phyloP scores from a whole-genome alignment of 2,888 invertebrate genomes.

The Tachystola acroxantha region DNA sequence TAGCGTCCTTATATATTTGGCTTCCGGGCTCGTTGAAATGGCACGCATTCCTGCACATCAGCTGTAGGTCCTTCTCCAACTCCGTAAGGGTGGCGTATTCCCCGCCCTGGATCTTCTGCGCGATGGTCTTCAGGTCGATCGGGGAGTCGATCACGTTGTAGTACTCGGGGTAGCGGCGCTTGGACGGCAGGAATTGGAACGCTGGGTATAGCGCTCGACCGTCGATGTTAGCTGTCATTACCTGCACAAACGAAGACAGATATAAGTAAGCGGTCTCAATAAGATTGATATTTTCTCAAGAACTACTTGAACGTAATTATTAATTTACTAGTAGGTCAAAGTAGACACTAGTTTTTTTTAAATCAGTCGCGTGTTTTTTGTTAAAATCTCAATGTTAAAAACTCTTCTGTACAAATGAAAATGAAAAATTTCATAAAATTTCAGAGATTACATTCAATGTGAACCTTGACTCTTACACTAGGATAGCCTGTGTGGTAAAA shows the following conservation, averaged over 20 bases:
- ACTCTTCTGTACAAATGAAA: too few species aligned
- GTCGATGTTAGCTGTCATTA: constrained; percentile 92
- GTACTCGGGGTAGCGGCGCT: constrained; percentile 96
- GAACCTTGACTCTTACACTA: too few species aligned
- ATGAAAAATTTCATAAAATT: too few species aligned
- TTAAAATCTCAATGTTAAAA: too few species aligned
- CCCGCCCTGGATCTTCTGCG: constrained; percentile 91
- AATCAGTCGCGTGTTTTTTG: too few species aligned
- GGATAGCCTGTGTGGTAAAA: too few species aligned
- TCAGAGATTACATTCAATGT: too few species aligned
- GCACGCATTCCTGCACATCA: constrained; percentile 97
- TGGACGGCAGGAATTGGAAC: constrained; percentile 95
- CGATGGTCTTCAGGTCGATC: constrained; percentile 95
- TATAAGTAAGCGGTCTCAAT: too few species aligned
- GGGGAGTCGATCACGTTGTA: constrained; percentile 96
- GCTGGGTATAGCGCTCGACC: constrained; percentile 90
- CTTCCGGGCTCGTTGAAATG: constrained; percentile 98
- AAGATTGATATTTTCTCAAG: too few species aligned
- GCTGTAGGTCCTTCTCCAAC: constrained; percentile 91
- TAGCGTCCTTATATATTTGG: constrained; percentile 97
- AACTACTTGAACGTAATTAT: too few species aligned
- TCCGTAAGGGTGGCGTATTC: constrained; percentile 88
- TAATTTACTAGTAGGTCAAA: too few species aligned
- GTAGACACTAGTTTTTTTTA: too few species aligned
- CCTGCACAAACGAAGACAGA: constrained; percentile 31